Conservation (phyloP, 2,888 invertebrate species). For the Ypsolopha sequella region DNA sequence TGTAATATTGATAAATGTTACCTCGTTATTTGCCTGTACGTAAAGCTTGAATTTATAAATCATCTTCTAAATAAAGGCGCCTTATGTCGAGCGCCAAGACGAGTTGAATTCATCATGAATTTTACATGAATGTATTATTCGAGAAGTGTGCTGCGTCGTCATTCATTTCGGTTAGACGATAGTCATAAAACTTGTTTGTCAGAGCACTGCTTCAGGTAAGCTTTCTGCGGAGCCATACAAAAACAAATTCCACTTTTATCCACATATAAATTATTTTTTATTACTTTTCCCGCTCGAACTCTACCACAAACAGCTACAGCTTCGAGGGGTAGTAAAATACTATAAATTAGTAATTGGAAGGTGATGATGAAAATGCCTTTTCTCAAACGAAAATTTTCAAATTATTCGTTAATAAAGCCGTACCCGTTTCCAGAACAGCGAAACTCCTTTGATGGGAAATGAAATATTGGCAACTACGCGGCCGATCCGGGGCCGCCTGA, state of each 20-base stretch:
- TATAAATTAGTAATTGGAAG: constrained; percentile 13
- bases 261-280: constrained; percentile 3
- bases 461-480: constrained; percentile 54
- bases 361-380: background rate
- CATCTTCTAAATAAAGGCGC: constrained; percentile 9
- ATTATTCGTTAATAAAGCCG: constrained; percentile 58
- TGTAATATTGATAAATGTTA: background rate
- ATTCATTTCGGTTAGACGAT: constrained; percentile 33
- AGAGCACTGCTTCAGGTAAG: constrained; percentile 9
- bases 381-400: constrained; percentile 29
- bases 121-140: constrained; percentile 54
- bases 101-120: constrained; percentile 36
- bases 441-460: constrained; percentile 57
- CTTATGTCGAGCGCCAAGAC: background rate
- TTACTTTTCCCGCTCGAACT: background rate
- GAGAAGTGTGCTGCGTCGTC: constrained; percentile 31
- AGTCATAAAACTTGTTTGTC: constrained; percentile 14
- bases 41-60: constrained; percentile 10
- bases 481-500: constrained; percentile 24
- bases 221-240: constrained; percentile 1
- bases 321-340: constrained; percentile 35
- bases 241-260: constrained; percentile 7
- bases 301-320: constrained; percentile 6
- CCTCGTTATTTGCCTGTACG: background rate
- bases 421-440: constrained; percentile 25